phyloP scores from a whole-genome alignment of 2,113 vertebrate species.

The rat (Rattus norvegicus) region DNA sequence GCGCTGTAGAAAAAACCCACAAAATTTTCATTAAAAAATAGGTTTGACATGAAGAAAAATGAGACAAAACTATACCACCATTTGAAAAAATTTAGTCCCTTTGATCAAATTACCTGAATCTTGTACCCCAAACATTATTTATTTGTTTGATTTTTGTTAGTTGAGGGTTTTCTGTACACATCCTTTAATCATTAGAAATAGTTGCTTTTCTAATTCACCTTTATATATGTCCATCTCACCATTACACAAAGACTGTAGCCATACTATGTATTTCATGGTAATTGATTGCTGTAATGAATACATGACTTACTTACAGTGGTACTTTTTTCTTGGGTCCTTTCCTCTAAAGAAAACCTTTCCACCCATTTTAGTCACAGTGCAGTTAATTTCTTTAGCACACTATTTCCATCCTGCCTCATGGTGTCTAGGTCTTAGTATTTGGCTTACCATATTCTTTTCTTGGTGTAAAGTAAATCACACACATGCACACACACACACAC shows the following conservation, averaged over 20 bases:
- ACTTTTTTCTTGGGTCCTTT: not conserved
- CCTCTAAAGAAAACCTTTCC: not conserved
- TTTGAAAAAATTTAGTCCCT: not conserved
- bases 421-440: not conserved
- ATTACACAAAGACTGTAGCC: not conserved
- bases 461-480: not conserved
- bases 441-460: not conserved
- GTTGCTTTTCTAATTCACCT: not conserved
- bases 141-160: not conserved
- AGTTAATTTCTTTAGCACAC: not conserved
- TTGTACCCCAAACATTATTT: not conserved
- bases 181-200: not conserved
- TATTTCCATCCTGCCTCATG: not conserved
- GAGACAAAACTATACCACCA: not conserved
- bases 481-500: not conserved
- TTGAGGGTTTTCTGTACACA: not conserved
- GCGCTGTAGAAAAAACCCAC: not conserved
- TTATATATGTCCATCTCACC: not conserved
- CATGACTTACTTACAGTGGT: not conserved
- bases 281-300: not conserved
- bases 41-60: not conserved
- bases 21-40: not conserved
- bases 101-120: not conserved
- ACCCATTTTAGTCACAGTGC: not conserved
- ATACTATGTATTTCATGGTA: not conserved